These are phyloP conservation scores for Crotophaga sulcirostris DNA, from an alignment of 2,113 vertebrate genomes.

Conservation along the genomic window DNA sequence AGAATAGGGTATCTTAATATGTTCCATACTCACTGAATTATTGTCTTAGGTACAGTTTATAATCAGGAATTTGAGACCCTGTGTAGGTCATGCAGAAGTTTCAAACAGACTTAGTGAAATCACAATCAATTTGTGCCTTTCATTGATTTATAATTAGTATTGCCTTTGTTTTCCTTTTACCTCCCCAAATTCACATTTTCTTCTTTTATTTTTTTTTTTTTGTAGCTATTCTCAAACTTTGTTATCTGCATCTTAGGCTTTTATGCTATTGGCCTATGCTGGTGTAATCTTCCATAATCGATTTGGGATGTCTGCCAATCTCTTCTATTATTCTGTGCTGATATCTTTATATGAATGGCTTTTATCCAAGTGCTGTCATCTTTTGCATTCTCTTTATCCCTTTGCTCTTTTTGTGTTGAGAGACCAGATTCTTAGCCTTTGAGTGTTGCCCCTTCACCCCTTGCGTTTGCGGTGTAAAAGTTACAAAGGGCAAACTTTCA, in stretches of 20 bases:
- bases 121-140: background rate
- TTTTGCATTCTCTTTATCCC: slow-evolving; percentile 45
- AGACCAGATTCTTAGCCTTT: slow-evolving; percentile 20
- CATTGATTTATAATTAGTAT: slow-evolving; percentile 18
- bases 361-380: slow-evolving; percentile 55
- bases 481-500: background rate
- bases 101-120: background rate
- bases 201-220: background rate
- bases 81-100: background rate
- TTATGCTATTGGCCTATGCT: slow-evolving; percentile 36
- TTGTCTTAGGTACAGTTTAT: background rate
- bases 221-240: slow-evolving; percentile 4
- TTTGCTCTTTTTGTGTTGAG: slow-evolving; percentile 56
- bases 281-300: slow-evolving; percentile 74
- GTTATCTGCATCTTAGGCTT: slow-evolving; percentile 53
- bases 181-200: slow-evolving; percentile 21
- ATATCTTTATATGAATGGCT: slow-evolving; percentile 67
- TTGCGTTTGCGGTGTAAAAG: background rate
- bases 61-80: background rate
- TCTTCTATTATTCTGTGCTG: slow-evolving; percentile 59
- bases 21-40: background rate
- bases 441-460: slow-evolving; percentile 16
- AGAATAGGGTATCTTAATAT: background rate
- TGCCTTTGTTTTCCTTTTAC: background rate
- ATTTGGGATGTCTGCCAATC: slow-evolving; percentile 72